phyloP scores from a whole-genome alignment of 2,888 invertebrate genomes.

The Lasioglossum villosulum region DNA sequence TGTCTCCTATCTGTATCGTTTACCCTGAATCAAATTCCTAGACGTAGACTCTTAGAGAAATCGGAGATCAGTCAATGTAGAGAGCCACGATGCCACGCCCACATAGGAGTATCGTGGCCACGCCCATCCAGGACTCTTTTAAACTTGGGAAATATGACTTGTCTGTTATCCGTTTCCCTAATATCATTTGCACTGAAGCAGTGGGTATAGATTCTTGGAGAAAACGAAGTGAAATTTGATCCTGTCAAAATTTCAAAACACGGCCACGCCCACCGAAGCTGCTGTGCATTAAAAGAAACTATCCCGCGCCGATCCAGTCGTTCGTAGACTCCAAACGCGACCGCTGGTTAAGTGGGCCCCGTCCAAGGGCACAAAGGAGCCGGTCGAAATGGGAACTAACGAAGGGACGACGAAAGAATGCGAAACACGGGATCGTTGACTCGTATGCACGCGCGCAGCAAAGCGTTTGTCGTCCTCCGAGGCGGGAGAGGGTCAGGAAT shows the following conservation, averaged over 20 bases:
- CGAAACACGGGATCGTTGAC: slow-evolving; percentile 25
- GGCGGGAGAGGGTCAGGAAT: slow-evolving; percentile 24
- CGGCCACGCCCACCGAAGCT: neutral
- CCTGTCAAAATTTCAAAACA: no score
- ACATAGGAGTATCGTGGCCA: no score
- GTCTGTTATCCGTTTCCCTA: no score
- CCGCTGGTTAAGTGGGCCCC: neutral
- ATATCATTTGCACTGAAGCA: no score
- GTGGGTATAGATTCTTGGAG: no score
- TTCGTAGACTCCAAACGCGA: neutral
- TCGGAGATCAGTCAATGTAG: neutral
- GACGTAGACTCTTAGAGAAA: no score
- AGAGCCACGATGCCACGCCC: neutral
- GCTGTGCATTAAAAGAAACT: no score
- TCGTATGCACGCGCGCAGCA: slow-evolving; percentile 13
- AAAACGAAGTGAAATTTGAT: no score
- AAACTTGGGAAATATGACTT: no score
- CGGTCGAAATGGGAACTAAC: neutral
- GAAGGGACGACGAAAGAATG: slow-evolving; percentile 6
- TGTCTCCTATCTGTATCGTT: no score
- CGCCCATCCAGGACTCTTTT: no score
- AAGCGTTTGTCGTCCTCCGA: neutral
- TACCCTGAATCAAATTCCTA: no score
- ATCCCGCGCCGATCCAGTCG: neutral
- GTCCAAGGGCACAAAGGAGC: slow-evolving; percentile 13